Percentiles rank a stretch among this genome's conserved stretches.
Conservation (phyloP, 2,888 invertebrate genomes). For the Meloe dianella region DNA sequence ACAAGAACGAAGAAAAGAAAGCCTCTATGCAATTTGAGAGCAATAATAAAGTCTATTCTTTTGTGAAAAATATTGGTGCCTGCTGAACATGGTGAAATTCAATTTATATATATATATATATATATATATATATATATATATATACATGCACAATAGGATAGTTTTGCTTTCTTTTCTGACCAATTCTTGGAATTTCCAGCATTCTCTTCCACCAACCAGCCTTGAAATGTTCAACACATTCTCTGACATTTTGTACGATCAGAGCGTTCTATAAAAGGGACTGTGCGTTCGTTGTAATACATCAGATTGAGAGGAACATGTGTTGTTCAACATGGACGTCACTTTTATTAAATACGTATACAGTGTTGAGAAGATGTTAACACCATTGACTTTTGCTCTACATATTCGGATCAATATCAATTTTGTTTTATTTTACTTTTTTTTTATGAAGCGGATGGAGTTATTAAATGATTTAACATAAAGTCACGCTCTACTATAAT, state of each 20-base stretch:
- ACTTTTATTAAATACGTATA: slow-evolving; percentile 34
- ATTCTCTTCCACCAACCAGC: slow-evolving; percentile 33
- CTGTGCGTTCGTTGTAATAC: slow-evolving; percentile 48
- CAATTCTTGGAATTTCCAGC: background rate
- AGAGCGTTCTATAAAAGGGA: slow-evolving; percentile 42
- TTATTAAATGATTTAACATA: background rate
- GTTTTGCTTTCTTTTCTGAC: background rate
- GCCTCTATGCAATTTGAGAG: slow-evolving; percentile 27
- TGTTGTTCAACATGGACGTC: slow-evolving; percentile 40
- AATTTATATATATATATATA: slow-evolving; percentile 39
- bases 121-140: background rate
- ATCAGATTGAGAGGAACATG: slow-evolving; percentile 48
- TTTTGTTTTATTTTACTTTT: background rate
- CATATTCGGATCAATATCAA: background rate
- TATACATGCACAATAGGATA: background rate
- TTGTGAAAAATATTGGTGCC: slow-evolving; percentile 47
- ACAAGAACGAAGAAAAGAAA: slow-evolving; percentile 21
- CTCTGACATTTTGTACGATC: slow-evolving; percentile 46
- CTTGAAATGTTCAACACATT: slow-evolving; percentile 46
- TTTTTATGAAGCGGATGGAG: background rate
- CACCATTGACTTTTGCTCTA: slow-evolving; percentile 20
- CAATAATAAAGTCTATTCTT: slow-evolving; percentile 36
- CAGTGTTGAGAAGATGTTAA: slow-evolving; percentile 19
- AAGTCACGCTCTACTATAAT: background rate
- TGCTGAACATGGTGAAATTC: slow-evolving; percentile 46